Base-by-base conservation (phyloP, 2,888 invertebrate genomes). In the Tinea pellionella region DNA sequence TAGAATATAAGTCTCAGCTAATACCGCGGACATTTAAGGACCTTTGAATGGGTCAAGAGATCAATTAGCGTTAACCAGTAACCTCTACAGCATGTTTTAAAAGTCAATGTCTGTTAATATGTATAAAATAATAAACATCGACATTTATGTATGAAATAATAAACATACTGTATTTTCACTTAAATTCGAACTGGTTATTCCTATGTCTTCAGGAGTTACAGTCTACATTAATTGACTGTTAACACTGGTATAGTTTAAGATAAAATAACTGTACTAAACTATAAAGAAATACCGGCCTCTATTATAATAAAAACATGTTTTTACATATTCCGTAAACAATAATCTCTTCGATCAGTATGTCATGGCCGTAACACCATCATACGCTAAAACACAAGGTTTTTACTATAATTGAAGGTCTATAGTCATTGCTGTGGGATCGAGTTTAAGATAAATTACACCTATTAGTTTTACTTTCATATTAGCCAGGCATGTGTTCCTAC, bases 331-430 rank as follows among this genome's bases (percentile, higher is more conserved):
- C 13, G 47, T 47, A 47, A 47, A 47, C 47, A 47, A 47, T 47
- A 13, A 16, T 47, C n/a, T 47, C 47, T 16, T 9, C 3, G 13
- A 47, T 53, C 24, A 53, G 53, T 53, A 53, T 53, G 53, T 53
- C 53, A 53, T 24, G 53, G 53, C 53, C 53, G 47, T 4, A 16
- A 9, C 47, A 47, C 47, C 47, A 47, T 47, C 47, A 47, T 47
- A 47, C 47, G 47, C 47, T 15, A 47, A 47, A 47, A 15, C n/a
- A 16, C 47, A 47, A 47, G 47, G 47, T 47, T 47, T 47, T 37
- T 37, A 37, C 37, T 37, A 6, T 37, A 37, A 37, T 37, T n/a
- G 37, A 37, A 37, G 37, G 37, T 37, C 37, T 2, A 37, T 6
- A 2, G 37, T 37, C 37, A 37, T 37, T 9, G 9, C 9, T 37